Evolutionary conservation across 2,888 invertebrate species (phyloP).

Genomic region (Brenthis daphne): DNA sequence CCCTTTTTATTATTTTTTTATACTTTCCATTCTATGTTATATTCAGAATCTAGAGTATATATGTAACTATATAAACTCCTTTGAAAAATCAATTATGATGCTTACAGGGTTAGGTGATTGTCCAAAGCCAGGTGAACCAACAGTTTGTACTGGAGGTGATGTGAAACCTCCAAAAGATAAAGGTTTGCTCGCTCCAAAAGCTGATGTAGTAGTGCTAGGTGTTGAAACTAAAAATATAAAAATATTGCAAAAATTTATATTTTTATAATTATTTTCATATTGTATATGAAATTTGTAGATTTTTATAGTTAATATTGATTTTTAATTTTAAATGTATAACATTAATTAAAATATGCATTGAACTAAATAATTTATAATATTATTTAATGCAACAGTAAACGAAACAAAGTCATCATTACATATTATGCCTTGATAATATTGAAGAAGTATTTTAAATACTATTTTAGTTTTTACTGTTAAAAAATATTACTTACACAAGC

Average conservation of each 20-base stretch:
- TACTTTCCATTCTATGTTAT: too few relatives aligned
- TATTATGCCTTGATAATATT: not conserved
- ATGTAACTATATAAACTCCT: too few relatives aligned
- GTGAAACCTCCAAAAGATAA: constrained; percentile 58
- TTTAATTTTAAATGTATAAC: too few relatives aligned
- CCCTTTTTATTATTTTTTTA: too few relatives aligned
- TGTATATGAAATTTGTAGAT: too few relatives aligned
- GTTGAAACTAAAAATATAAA: constrained; percentile 52
- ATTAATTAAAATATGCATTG: too few relatives aligned
- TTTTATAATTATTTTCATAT: not conserved
- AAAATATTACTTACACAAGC: constrained; percentile 58
- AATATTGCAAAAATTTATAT: not conserved
- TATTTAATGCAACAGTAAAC: too few relatives aligned
- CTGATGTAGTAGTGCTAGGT: constrained; percentile 51
- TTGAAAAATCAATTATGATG: not conserved
- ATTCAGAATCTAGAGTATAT: too few relatives aligned
- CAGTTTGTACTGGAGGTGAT: constrained; percentile 71
- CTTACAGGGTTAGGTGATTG: constrained; percentile 47
- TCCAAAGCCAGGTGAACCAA: constrained; percentile 69
- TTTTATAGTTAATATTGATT: too few relatives aligned
- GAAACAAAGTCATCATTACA: too few relatives aligned
- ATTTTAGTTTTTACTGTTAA: not conserved
- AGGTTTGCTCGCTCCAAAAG: constrained; percentile 62
- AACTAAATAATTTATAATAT: too few relatives aligned
- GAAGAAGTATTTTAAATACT: too few relatives aligned